A percentile compares a stretch with the other conserved stretches of the same genome.
phyloP scores from a whole-genome alignment of 2,113 vertebrate genomes.

The Tachysurus vachellii region DNA sequence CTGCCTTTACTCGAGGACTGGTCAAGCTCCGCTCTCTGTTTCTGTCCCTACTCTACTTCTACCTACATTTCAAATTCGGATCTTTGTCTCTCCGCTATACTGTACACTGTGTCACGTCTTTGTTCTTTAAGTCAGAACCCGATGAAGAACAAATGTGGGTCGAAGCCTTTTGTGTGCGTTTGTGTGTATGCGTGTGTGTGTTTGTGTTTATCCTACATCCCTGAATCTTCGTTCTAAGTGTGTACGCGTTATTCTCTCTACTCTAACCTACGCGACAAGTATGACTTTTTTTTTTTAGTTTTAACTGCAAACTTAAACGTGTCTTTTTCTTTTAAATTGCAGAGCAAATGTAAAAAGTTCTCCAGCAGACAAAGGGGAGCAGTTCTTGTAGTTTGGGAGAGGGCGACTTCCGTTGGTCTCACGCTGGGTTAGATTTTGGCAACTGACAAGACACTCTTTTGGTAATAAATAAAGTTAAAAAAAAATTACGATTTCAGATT shows the following conservation, averaged over 20 bases:
- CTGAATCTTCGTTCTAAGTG: background rate
- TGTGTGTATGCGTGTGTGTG: background rate
- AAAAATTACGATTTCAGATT: constrained; percentile 28
- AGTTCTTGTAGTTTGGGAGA: constrained; percentile 83
- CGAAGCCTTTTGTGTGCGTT: constrained; percentile 4
- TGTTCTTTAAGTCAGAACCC: constrained; percentile 52
- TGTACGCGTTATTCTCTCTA: constrained; percentile 3
- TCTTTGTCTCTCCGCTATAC: constrained; percentile 54
- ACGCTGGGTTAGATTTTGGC: constrained; percentile 75
- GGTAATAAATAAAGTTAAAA: constrained; percentile 59
- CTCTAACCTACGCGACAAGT: constrained; percentile 42
- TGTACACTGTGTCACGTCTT: constrained; percentile 20
- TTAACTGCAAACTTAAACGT: constrained; percentile 72
- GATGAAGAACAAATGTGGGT: constrained; percentile 49
- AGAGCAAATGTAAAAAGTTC: constrained; percentile 87
- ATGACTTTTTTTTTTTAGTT: constrained; percentile 2
- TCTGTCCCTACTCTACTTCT: constrained; percentile 53
- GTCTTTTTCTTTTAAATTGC: constrained; percentile 86
- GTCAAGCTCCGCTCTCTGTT: constrained; percentile 70
- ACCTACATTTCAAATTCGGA: constrained; percentile 64
- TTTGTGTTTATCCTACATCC: background rate
- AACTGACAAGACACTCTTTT: constrained; percentile 70
- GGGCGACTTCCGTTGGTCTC: constrained; percentile 68
- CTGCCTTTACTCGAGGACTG: constrained; percentile 74
- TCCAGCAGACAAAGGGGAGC: constrained; percentile 84